These are phyloP conservation scores for Stercorarius parasiticus DNA, from an alignment of 2,113 vertebrate genomes.

Conservation along the genomic window DNA sequence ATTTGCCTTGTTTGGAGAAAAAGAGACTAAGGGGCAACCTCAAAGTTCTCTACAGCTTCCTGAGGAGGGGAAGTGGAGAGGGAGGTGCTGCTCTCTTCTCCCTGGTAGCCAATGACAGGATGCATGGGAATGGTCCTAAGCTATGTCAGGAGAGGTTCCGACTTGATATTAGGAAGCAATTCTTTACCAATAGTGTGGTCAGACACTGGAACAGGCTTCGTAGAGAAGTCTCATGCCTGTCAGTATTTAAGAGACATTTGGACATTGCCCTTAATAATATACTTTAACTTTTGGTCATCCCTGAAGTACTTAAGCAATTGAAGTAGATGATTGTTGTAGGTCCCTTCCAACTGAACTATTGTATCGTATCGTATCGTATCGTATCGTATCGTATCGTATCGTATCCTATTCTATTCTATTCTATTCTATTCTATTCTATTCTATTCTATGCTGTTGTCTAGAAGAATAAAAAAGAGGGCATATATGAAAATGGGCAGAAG, in stretches of 20 bases:
- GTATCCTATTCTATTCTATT: neutral
- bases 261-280: neutral
- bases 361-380: no score
- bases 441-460: neutral
- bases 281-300: neutral
- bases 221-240: neutral
- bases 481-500: neutral
- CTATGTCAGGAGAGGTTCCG: neutral
- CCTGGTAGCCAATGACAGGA: neutral
- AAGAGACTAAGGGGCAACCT: accelerated
- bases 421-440: neutral
- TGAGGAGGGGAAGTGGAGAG: neutral
- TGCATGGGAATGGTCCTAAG: accelerated
- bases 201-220: neutral
- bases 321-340: neutral
- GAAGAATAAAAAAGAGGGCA: neutral
- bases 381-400: neutral
- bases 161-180: neutral
- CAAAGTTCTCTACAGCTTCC: neutral
- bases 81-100: neutral
- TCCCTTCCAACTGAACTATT: neutral
- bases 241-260: neutral
- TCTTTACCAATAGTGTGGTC: neutral
- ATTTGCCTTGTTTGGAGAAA: neutral
- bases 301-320: neutral